Evolutionary conservation across 2,888 invertebrate species (phyloP), one percentile per base, ranked within the genome.

Genomic region (Mesorhabditis spiculigera): DNA sequence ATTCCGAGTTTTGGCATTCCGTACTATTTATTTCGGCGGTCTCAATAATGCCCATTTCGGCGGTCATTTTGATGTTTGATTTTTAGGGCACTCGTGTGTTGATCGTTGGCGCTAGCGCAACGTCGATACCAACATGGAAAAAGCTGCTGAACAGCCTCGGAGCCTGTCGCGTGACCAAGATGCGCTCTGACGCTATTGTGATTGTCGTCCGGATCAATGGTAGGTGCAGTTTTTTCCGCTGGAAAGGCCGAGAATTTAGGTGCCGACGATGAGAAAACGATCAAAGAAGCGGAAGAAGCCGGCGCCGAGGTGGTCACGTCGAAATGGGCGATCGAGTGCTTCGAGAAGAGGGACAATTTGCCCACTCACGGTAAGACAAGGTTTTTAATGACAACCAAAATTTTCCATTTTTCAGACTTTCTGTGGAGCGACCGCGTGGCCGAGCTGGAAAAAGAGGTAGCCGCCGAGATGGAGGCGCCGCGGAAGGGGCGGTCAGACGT

Each of bases 161-260:
- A 13, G 58, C 58, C 58, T 50, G 58, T 50, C 58, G 58, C n/a
- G 58, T 50, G 58, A 50, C 58, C 10, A 50, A 50, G n/a, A 50
- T 50, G 10, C 8, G 8, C 10, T 10, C 58, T 50, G 58, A 50
- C 58, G n/a, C 58, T 10, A 10, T 50, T 50, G 58, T 50, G 58
- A n/a, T 50, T 50, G n/a, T 50, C n/a, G 58, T 50, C 10, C 8
- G 58, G n/a, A 50, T 50, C 8, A 13, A 13, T 50, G 58, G 58
- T 50, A 50, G n/a, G 58, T 50, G 58, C 8, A 50, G 8, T 13
- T 50, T 50, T 50, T n/a, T 50, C n/a, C 10, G 10, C 8, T 50
- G 58, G 10, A 50, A 50, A 50, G 1, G 1, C 8, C 58, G 8
- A 10, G 8, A 13, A 13, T 50, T 50, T 13, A 50, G 58, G 58